Conservation (phyloP, 1,140 invertebrate species). For the Drosophila parvula region DNA sequence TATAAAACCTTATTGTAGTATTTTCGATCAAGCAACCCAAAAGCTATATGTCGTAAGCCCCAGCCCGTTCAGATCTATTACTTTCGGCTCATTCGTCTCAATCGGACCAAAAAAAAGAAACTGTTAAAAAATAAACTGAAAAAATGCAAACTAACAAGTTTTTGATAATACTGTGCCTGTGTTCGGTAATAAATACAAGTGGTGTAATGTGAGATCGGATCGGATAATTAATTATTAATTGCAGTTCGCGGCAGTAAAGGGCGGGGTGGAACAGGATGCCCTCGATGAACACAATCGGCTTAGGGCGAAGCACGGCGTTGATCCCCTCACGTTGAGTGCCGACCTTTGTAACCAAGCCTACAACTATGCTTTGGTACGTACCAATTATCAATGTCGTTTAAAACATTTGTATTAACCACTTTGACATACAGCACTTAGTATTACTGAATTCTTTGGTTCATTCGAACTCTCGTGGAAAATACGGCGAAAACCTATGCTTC, state of each 20-base stretch:
- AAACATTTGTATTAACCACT: background rate
- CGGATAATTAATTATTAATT: background rate
- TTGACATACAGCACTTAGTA: conserved; percentile 9
- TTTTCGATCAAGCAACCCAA: too few species aligned
- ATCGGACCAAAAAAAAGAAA: too few species aligned
- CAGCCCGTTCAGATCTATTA: too few species aligned
- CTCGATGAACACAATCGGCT: conserved; percentile 21
- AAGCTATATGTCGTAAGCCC: too few species aligned
- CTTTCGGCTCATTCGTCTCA: too few species aligned
- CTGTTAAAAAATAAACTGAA: too few species aligned
- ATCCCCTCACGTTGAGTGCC: background rate
- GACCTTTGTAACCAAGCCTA: rapidly evolving
- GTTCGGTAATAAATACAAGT: background rate
- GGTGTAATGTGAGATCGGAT: background rate
- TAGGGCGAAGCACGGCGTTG: conserved; percentile 1
- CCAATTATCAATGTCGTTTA: background rate
- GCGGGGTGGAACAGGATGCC: background rate
- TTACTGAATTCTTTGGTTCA: background rate
- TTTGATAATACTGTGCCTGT: background rate
- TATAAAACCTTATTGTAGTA: too few species aligned
- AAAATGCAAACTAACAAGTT: too few species aligned
- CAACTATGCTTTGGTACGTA: conserved; percentile 18
- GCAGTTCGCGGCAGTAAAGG: conserved; percentile 1
- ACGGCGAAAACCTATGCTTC: conserved; percentile 34
- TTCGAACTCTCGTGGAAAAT: background rate